Conservation (phyloP, 2,888 invertebrate genomes). For the Dryocosmus kuriphilus region DNA sequence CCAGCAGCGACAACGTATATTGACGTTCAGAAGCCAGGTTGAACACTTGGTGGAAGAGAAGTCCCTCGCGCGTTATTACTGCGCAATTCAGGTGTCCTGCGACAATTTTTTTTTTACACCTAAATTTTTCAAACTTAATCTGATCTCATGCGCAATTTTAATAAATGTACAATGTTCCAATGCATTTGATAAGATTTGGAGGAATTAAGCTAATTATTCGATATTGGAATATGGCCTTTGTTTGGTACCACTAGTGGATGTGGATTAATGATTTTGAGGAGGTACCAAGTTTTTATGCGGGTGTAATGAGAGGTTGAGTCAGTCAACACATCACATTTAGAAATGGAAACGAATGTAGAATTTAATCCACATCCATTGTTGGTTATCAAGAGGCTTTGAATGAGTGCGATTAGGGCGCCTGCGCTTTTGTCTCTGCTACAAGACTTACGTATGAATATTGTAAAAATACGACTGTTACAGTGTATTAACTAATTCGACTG, state of each 20-base stretch:
- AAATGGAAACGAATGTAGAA: background rate
- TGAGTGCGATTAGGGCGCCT: slow-evolving; percentile 70
- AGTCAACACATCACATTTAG: background rate
- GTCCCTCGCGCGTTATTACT: slow-evolving; percentile 60
- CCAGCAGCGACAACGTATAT: slow-evolving; percentile 77
- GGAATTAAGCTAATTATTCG: slow-evolving; percentile 21
- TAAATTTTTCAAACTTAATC: slow-evolving; percentile 67
- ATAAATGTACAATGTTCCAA: slow-evolving; percentile 63
- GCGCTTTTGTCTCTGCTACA: slow-evolving; percentile 74
- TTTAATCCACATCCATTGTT: background rate
- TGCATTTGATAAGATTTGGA: slow-evolving; percentile 68
- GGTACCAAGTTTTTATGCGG: background rate
- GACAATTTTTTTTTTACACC: slow-evolving; percentile 63
- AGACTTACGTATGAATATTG: slow-evolving; percentile 75
- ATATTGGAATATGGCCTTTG: background rate
- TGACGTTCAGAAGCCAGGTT: slow-evolving; percentile 65
- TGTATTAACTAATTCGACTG: slow-evolving; percentile 73
- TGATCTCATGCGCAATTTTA: slow-evolving; percentile 64
- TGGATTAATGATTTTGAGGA: background rate
- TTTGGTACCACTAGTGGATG: background rate
- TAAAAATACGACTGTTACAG: slow-evolving; percentile 75
- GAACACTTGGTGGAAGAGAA: slow-evolving; percentile 66
- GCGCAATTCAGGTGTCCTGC: slow-evolving; percentile 29
- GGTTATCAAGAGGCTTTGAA: slow-evolving; percentile 39
- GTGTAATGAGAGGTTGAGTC: background rate